Evolutionary conservation across 2,888 invertebrate species (phyloP).

Genomic region (Metalampra italica): DNA sequence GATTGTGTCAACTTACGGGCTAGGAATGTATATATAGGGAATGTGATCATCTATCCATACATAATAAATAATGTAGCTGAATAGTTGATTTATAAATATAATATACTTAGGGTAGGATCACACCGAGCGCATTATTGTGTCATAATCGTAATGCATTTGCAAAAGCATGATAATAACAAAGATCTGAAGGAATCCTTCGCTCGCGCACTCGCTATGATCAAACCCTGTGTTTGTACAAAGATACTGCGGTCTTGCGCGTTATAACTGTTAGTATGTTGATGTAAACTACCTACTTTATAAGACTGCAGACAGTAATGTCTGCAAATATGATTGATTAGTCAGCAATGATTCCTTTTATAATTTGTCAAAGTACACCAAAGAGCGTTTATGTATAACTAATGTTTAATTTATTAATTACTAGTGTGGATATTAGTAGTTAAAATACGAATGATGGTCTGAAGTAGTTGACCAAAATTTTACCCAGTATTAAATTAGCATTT

Average conservation of each 20-base stretch:
- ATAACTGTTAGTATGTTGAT: neutral
- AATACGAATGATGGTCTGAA: neutral
- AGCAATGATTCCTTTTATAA: conserved; percentile 5
- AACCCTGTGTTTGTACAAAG: conserved; percentile 17
- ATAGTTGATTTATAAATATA: neutral
- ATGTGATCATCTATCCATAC: neutral
- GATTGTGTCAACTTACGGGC: no score
- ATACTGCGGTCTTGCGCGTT: conserved; percentile 12
- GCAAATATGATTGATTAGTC: conserved; percentile 7
- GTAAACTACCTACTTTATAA: conserved; percentile 10
- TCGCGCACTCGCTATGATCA: conserved; percentile 30
- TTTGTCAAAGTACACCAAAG: conserved; percentile 19
- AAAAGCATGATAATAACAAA: neutral
- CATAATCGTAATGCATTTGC: neutral
- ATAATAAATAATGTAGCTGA: conserved; percentile 2
- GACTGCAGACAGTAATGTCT: conserved; percentile 10
- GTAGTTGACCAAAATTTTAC: neutral
- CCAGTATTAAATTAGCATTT: conserved; percentile 6
- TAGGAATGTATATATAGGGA: neutral
- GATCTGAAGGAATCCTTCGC: neutral
- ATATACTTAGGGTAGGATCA: conserved; percentile 25
- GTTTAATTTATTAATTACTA: neutral
- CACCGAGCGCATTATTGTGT: conserved; percentile 23
- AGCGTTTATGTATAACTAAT: conserved; percentile 13
- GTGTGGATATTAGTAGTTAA: neutral